These are phyloP conservation scores for Acromyrmex heyeri DNA, from an alignment of 1,140 invertebrate species.

Conservation along the genomic window DNA sequence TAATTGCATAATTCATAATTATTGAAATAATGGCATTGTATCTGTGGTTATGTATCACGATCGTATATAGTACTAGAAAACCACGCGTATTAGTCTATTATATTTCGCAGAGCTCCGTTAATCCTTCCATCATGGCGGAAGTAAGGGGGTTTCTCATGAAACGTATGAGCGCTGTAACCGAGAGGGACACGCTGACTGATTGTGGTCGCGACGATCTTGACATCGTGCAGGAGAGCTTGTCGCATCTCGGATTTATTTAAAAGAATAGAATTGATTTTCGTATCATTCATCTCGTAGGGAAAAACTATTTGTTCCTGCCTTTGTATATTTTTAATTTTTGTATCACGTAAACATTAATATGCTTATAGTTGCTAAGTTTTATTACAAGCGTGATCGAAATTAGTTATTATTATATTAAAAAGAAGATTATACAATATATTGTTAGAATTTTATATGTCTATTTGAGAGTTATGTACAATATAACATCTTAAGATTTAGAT, in stretches of 20 bases:
- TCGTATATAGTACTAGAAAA: not conserved
- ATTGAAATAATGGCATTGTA: too few species aligned
- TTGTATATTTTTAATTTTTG: not conserved
- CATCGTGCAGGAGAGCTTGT: conserved; percentile 80
- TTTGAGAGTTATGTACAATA: not conserved
- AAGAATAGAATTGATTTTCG: conserved; percentile 68
- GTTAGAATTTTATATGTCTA: too few species aligned
- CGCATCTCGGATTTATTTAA: conserved; percentile 70
- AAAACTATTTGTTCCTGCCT: not conserved
- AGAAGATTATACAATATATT: too few species aligned
- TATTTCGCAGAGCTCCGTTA: conserved; percentile 66
- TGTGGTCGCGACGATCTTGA: conserved; percentile 85
- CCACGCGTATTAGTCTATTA: conserved; percentile 65
- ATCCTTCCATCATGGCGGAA: conserved; percentile 65
- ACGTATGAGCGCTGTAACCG: conserved; percentile 86
- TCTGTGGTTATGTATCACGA: not conserved
- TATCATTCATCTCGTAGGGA: not conserved
- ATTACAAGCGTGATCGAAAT: not conserved
- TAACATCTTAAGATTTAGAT: not conserved
- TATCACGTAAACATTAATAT: not conserved
- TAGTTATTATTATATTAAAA: not conserved
- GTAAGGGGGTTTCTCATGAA: conserved; percentile 81
- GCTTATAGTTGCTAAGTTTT: not conserved
- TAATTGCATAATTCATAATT: not conserved
- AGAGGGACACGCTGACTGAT: conserved; percentile 86